Evolutionary conservation across 64 coral and sea anemone genomes (phyloP).

Genomic region (Pachyseris speciosa): DNA sequence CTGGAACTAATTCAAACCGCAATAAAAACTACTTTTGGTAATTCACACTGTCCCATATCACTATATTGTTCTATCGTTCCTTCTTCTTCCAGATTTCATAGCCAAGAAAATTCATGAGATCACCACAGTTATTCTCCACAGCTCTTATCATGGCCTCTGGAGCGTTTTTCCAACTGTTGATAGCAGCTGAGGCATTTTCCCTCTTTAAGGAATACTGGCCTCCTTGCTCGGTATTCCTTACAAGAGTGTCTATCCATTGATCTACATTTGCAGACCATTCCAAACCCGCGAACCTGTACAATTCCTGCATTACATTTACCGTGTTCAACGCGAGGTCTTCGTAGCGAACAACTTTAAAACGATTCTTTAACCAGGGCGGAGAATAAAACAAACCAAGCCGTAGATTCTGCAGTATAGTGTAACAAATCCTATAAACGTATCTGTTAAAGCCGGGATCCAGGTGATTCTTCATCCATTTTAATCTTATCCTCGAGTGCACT

Average conservation of each 20-base stretch:
- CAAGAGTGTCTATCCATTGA: background rate
- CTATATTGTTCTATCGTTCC: background rate
- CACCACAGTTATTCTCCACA: background rate
- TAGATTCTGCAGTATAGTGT: no score
- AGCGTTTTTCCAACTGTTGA: background rate
- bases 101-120: no score
- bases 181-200: background rate
- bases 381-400: background rate
- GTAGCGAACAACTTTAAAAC: background rate
- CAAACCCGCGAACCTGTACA: background rate
- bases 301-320: no score
- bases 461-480: no score
- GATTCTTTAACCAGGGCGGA: background rate
- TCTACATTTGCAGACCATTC: background rate
- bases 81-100: background rate
- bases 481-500: no score
- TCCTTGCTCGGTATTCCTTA: background rate
- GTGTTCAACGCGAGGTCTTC: background rate
- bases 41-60: no score
- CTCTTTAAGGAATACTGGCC: background rate
- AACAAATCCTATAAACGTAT: no score
- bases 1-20: no score
- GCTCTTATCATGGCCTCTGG: background rate
- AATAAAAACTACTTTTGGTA: no score
- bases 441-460: no score